Evolutionary conservation across 2,113 vertebrate species (phyloP).

Genomic region (Pionites leucogaster): DNA sequence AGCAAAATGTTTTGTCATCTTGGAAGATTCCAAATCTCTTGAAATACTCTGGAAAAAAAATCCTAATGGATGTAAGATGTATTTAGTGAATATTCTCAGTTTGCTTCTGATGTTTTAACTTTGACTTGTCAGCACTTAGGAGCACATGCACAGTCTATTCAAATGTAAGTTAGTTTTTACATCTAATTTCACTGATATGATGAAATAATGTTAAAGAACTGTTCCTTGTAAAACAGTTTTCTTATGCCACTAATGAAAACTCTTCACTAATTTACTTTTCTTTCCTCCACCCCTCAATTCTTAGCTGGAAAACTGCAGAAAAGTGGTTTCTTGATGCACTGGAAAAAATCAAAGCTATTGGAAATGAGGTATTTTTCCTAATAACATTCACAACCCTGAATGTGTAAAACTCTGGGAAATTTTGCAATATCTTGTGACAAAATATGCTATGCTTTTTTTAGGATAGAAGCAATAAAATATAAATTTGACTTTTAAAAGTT

Average conservation of each 20-base stretch:
- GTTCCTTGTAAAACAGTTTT: background rate
- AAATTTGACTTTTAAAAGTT: background rate
- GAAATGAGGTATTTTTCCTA: slow-evolving; percentile 87
- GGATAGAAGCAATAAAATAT: background rate
- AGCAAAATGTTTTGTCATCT: background rate
- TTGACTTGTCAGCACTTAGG: background rate
- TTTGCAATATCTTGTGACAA: background rate
- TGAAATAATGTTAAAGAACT: background rate
- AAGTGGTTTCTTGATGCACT: slow-evolving; percentile 96
- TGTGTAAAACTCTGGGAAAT: background rate
- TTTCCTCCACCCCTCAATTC: background rate
- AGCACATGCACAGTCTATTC: background rate
- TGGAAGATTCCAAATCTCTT: background rate
- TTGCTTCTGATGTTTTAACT: background rate
- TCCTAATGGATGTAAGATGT: background rate
- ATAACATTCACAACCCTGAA: background rate
- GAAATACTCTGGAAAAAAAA: background rate
- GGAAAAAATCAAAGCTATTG: slow-evolving; percentile 98
- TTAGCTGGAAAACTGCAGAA: slow-evolving; percentile 96
- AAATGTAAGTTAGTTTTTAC: background rate
- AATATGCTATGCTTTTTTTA: background rate
- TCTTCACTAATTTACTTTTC: background rate
- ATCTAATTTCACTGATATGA: background rate
- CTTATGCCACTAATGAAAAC: background rate
- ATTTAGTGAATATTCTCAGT: background rate